phyloP scores from a whole-genome alignment of 2,113 vertebrate species.

The Podarcis muralis region DNA sequence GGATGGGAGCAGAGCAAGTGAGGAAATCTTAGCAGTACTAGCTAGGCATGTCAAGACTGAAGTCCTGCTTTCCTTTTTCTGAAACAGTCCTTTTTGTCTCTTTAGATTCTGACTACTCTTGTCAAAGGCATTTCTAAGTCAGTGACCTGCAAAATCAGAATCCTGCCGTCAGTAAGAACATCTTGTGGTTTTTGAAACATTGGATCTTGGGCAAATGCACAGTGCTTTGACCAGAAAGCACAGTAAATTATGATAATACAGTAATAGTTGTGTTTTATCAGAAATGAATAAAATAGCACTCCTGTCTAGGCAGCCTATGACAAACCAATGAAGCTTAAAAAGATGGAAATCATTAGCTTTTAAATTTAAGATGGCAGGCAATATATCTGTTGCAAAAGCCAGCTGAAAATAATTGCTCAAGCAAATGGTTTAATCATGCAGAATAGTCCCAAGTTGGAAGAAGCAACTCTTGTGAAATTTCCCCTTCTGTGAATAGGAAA shows the following conservation, averaged over 20 bases:
- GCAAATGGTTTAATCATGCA: background rate
- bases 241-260: background rate
- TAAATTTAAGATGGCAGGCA: background rate
- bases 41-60: background rate
- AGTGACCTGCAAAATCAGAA: constrained; percentile 96
- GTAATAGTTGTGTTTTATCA: background rate
- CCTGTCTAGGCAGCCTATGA: background rate
- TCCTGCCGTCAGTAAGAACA: constrained; percentile 88
- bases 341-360: background rate
- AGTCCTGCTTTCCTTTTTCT: background rate
- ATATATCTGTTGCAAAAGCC: background rate
- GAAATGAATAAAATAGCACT: background rate
- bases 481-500: background rate
- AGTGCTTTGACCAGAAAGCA: background rate
- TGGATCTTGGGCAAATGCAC: background rate
- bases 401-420: background rate
- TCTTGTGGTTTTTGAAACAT: background rate
- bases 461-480: background rate
- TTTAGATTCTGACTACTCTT: constrained; percentile 88
- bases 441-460: background rate
- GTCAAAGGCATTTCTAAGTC: constrained; percentile 87
- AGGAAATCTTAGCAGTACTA: background rate
- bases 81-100: background rate
- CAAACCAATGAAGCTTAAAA: background rate
- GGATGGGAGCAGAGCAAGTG: background rate